Evolutionary conservation across 53 echinoderm and acorn worm genomes (phyloP).

Genomic region (Temnopleurus reevesii): DNA sequence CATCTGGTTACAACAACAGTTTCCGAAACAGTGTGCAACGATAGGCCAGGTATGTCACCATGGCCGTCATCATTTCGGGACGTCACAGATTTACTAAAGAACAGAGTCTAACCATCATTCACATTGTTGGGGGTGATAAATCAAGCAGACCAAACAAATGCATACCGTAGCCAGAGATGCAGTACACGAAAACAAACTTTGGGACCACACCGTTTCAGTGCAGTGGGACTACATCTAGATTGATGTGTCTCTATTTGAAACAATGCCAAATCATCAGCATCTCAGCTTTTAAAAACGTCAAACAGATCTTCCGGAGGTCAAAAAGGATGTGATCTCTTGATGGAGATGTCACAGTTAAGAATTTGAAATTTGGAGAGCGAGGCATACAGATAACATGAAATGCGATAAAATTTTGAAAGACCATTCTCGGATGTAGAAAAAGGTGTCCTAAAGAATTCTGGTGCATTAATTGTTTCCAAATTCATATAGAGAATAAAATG

Average conservation of each 20-base stretch:
- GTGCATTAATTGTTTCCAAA: too few species aligned
- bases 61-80: background rate
- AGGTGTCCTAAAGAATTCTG: too few species aligned
- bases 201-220: background rate
- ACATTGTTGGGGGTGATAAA: background rate
- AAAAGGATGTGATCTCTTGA: background rate
- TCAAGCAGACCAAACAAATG: constrained; percentile 11
- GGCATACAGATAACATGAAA: too few species aligned
- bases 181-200: constrained; percentile 26
- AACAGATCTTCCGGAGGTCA: background rate
- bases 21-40: background rate
- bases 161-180: constrained; percentile 26
- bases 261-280: background rate
- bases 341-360: background rate
- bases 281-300: background rate
- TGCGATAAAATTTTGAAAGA: too few species aligned
- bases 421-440: too few species aligned
- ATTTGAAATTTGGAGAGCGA: background rate
- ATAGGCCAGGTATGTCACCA: too few species aligned
- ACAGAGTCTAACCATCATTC: background rate
- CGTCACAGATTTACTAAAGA: background rate
- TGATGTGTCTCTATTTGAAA: background rate
- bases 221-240: background rate
- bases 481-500: too few species aligned
- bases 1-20: background rate